Base-by-base conservation (phyloP, 2,888 invertebrate genomes). In the Lottia scabra region DNA sequence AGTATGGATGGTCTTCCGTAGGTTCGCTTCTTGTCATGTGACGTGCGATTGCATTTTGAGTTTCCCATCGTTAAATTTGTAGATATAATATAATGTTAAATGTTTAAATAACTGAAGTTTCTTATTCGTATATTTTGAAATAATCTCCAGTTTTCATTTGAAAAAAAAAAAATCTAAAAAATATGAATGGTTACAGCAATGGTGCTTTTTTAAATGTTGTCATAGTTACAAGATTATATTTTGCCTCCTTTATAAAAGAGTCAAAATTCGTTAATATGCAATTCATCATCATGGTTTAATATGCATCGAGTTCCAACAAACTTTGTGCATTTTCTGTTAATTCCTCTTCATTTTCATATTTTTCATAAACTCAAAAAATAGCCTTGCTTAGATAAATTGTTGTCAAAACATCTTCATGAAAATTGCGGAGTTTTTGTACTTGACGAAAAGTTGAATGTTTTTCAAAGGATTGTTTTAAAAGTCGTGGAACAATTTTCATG, bases 121-220 rank as follows among this genome's bases (percentile, higher is more conserved):
- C 38, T 38, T 38, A 38, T 38, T 38, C 38, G 38, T 38, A 38
- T 38, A 38, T 38, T 38, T 38, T 38, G 38, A 38, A 38, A 38
- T 38, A 38, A 38, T 38, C 38, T 38, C 38, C 5, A 38, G 38
- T 38, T 38, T 38, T 38, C 38, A 38, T 38, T 38, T 38, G 38
- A 38, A 38, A 38, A 38, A 38, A 38, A 56, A 56, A 56, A 56
- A 56, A 56, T 56, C 13, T 23, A 56, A 56, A 56, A 56, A 56
- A 56, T n/a, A 56, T 19, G 56, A 56, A 23, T 56, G 23, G 38
- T 38, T 23, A 56, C 56, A 16, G 56, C 56, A 56, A 12, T 23
- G 56, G 56, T 56, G 56, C 56, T 56, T 56, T 56, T 56, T 56
- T 56, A 56, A 23, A 56, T 56, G 56, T 56, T 56, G 56, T 56